Conservation (phyloP, 1,140 invertebrate species). For the Drosophila miranda region DNA sequence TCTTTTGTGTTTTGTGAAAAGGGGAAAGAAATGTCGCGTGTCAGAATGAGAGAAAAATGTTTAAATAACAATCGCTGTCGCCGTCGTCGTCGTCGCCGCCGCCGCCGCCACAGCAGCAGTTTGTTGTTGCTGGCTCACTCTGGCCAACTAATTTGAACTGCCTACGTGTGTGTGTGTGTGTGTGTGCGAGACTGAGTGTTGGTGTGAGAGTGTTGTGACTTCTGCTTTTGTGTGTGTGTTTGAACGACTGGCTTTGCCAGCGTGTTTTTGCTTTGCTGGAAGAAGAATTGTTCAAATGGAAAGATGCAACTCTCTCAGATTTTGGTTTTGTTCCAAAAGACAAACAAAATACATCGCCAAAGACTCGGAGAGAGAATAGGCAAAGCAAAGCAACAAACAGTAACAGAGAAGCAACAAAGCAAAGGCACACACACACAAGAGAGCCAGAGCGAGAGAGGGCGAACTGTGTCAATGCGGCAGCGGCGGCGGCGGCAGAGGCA, state of each 20-base stretch:
- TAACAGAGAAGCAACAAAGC: slow-evolving; percentile 47
- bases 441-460: slow-evolving; percentile 62
- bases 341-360: slow-evolving; percentile 43
- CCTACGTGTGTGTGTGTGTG: slow-evolving; percentile 24
- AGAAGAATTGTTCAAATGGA: no score
- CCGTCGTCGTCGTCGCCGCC: slow-evolving; percentile 2
- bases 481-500: not conserved
- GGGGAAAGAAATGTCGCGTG: no score
- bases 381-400: slow-evolving; percentile 55
- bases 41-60: slow-evolving; percentile 11
- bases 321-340: slow-evolving; percentile 37
- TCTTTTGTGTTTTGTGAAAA: no score
- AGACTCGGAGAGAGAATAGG: slow-evolving; percentile 39
- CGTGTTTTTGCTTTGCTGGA: slow-evolving; percentile 22
- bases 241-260: slow-evolving; percentile 15
- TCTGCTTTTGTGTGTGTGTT: slow-evolving; percentile 21
- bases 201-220: slow-evolving; percentile 1
- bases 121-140: slow-evolving; percentile 52
- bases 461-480: slow-evolving; percentile 62
- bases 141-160: slow-evolving; percentile 58
- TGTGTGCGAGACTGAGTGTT: slow-evolving; percentile 19
- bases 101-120: not conserved
- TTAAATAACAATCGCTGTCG: slow-evolving; percentile 45
- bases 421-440: slow-evolving; percentile 44
- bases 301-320: slow-evolving; percentile 15